Base-by-base conservation (phyloP, 23 tunicate species). In the Oikopleura vanhoeffeni region DNA sequence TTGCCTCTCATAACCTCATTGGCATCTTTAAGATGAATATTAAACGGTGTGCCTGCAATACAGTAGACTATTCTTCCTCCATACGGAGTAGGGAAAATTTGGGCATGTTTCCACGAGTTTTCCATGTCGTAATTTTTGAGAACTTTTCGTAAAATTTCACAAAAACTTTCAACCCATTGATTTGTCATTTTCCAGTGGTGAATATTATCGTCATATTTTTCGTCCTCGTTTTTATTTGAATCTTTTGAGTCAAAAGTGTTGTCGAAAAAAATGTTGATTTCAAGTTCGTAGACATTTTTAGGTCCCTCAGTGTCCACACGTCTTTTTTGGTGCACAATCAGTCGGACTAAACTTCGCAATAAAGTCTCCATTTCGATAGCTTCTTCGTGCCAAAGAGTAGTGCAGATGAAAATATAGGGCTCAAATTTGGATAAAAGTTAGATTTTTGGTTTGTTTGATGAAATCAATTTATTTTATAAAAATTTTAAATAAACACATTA, bases 351-450 rank as follows among this genome's bases (percentile, higher is more conserved):
- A 18, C 36, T 13, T 30, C 79, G 27, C 4, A 30, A 18, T 38
- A 71, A 13, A 33, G 79, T 71, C 38, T 71, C 79, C 79, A 71
- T 71, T 71, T 71, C 79, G 35, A 71, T 32, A 2, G 27, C 38
- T 71, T 71, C 79, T 32, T 71, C 79, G 38, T 71, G 79, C 79
- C 79, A 71, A 2, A 71, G 38, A 18, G 79, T 18, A 30, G 35
- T 30, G 38, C 79, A 71, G 32, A 71, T 71, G 79, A 71, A 71
- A 71, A 71, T 71, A 38, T 71, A 71, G 36, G 79, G 79, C 79
- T 18, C 34, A 71, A 18, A 38, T 8, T 18, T 18, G 8, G 60
- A 49, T 18, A 49, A n/a, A n/a, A n/a, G n/a, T n/a, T n/a, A n/a
- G n/a, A n/a, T n/a, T n/a, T n/a, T n/a, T n/a, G n/a, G n/a, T n/a